Evolutionary conservation across 2,797 vertebrate genomes (phyloP).

Genomic region (Perodicticus potto): DNA sequence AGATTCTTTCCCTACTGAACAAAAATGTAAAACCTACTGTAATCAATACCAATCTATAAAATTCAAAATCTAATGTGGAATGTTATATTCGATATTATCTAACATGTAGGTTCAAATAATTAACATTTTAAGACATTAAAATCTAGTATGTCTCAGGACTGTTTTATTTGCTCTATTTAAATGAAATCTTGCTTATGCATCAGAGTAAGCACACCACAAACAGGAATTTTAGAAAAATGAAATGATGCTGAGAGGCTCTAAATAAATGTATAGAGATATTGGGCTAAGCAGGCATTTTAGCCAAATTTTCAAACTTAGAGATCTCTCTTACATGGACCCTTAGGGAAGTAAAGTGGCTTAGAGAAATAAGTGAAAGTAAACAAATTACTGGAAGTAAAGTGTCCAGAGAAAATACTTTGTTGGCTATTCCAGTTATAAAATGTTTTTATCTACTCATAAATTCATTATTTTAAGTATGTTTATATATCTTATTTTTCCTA

Average conservation of each 20-base stretch:
- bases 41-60: slow-evolving; percentile 24
- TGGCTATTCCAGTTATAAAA: slow-evolving; percentile 2
- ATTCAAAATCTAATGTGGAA: not conserved
- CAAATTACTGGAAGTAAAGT: too few species aligned
- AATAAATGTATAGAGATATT: not conserved
- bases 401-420: not conserved
- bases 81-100: not conserved
- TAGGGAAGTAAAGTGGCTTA: slow-evolving; percentile 1
- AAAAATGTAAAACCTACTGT: slow-evolving; percentile 32
- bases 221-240: slow-evolving; percentile 17
- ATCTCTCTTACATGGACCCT: not conserved
- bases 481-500: not conserved
- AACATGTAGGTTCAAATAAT: slow-evolving; percentile 18
- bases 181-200: not conserved
- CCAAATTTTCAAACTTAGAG: slow-evolving; percentile 39
- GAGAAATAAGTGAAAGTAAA: too few species aligned
- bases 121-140: slow-evolving; percentile 28
- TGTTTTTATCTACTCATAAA: not conserved
- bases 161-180: slow-evolving; percentile 36
- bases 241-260: not conserved
- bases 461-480: not conserved
- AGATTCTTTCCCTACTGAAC: not conserved
- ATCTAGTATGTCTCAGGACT: not conserved
- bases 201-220: not conserved
- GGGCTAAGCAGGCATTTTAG: not conserved